Base-by-base conservation (phyloP, 2,888 invertebrate genomes). In the Agrypnus murinus region DNA sequence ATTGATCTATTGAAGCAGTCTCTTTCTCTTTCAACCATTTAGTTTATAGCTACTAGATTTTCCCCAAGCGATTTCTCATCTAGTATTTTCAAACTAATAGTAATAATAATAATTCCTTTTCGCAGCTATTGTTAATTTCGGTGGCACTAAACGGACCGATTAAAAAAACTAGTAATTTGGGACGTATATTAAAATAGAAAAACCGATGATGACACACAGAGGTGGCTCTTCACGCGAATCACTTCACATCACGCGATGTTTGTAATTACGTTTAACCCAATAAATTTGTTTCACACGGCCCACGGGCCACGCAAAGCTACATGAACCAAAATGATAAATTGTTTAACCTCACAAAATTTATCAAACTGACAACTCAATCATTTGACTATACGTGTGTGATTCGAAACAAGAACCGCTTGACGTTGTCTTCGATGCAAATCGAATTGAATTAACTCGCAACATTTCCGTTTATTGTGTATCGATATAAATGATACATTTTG, bases 231-330 rank as follows among this genome's bases (percentile, higher is more conserved):
- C 69, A 69, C 62, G 69, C 64, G 55, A 55, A 69, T 69, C 69
- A 65, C 59, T 53, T 15, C 77, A 78, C 75, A 74, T 80, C 81
- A 81, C 81, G 81, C 81, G 78, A 80, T 80, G 74, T 77, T 76
- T 77, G 77, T 80, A 81, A 81, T 81, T 81, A 80, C 77, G 75
- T 75, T 76, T 80, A 80, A 79, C 79, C 80, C 74, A 80, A 81
- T 81, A 81, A 81, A 81, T 81, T 81, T 81, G 81, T 81, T 82
- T 83, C 82, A 82, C 83, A 82, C 82, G 83, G 80, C 81, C 81
- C 78, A 79, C 80, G 79, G 78, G 74, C 78, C 79, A 74, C 71
- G 77, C 76, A 72, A 77, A 77, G 74, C 77, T 72, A 69, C 72
- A 68, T 64, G 50, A 72, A 67, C 71, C 67, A 43, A 68, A 74